These are phyloP conservation scores for Trachelipus rathkii DNA, from an alignment of 1,140 invertebrate genomes.

Conservation along the genomic window DNA sequence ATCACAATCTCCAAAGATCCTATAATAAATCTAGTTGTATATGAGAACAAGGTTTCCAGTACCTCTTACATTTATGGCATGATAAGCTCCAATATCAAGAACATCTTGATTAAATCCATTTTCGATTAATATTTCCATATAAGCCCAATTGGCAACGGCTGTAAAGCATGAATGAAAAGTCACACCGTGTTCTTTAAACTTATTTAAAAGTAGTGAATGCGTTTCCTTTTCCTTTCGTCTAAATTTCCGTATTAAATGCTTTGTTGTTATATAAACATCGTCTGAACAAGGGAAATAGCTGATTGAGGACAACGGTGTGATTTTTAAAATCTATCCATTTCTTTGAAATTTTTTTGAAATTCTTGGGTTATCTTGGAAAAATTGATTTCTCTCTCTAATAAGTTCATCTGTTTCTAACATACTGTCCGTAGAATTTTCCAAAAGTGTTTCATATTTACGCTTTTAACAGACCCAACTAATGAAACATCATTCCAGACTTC, in stretches of 20 bases:
- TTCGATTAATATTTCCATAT: background rate
- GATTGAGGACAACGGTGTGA: background rate
- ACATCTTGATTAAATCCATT: background rate
- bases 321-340: background rate
- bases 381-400: background rate
- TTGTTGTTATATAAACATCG: background rate
- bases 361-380: background rate
- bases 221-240: background rate
- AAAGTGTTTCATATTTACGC: background rate
- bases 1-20: background rate
- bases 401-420: background rate
- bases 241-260: background rate
- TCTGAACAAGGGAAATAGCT: background rate
- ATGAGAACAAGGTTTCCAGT: background rate
- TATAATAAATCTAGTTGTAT: background rate
- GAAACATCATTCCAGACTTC: background rate
- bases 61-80: background rate
- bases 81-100: background rate
- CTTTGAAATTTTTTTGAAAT: background rate
- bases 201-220: background rate
- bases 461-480: background rate
- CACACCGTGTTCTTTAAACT: background rate
- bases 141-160: background rate
- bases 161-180: background rate
- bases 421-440: background rate